Conservation (phyloP, 2,888 invertebrate species). For the Petrolisthes manimaculis region DNA sequence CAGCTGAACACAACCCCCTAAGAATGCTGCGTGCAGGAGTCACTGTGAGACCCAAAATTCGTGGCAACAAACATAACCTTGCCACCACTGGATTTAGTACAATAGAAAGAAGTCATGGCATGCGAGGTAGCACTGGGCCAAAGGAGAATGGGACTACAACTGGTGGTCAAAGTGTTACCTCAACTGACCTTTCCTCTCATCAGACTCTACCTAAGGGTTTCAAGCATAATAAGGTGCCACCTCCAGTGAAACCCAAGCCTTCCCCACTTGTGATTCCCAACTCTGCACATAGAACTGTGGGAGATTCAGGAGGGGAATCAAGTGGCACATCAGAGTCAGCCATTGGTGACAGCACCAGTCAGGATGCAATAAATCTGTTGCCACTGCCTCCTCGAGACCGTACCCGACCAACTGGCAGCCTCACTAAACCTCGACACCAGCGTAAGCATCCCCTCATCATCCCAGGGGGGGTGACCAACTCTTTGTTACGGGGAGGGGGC, state of each 20-base stretch:
- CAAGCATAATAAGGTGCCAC: conserved; percentile 65
- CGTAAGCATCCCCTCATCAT: conserved; percentile 86
- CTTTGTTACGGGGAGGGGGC: conserved; percentile 56
- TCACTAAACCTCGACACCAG: conserved; percentile 80
- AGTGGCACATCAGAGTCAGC: conserved; percentile 34
- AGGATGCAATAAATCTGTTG: conserved; percentile 75
- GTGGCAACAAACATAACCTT: conserved; percentile 73
- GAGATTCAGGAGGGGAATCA: conserved; percentile 22
- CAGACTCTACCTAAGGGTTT: conserved; percentile 64
- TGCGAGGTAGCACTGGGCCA: conserved; percentile 35
- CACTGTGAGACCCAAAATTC: conserved; percentile 73
- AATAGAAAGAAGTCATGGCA: conserved; percentile 54
- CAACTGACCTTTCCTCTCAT: conserved; percentile 53
- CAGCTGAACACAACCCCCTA: conserved; percentile 75
- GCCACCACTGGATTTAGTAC: conserved; percentile 43
- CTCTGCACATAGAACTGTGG: conserved; percentile 48
- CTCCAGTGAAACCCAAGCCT: conserved; percentile 66
- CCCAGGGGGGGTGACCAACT: conserved; percentile 72
- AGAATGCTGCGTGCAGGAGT: conserved; percentile 77
- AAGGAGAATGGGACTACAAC: conserved; percentile 30
- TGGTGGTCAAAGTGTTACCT: conserved; percentile 10
- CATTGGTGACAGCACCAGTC: conserved; percentile 37
- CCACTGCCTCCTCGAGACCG: conserved; percentile 85
- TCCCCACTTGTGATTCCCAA: conserved; percentile 65
- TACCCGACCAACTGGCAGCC: conserved; percentile 74